Percentiles rank a stretch among this genome's conserved stretches.
These are phyloP conservation scores for Megalops atlanticus DNA, from an alignment of 2,113 vertebrate genomes.

Conservation along the genomic window DNA sequence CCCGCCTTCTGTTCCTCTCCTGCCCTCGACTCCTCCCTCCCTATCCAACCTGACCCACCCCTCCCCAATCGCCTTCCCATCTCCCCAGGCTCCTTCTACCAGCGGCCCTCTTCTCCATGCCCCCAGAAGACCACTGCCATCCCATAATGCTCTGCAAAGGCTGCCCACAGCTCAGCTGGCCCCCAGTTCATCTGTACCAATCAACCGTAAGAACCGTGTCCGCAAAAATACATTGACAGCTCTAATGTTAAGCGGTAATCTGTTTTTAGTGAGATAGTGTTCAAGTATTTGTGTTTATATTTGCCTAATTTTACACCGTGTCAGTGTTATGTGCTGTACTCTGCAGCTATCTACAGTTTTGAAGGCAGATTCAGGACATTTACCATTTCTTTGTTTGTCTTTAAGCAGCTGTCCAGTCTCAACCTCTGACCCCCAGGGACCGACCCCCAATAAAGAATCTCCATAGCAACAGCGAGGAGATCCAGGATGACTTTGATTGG, in stretches of 20 bases:
- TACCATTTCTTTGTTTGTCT: background rate
- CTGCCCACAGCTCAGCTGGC: slow-evolving; percentile 49
- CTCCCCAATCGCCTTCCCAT: slow-evolving; percentile 61
- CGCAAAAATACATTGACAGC: no score
- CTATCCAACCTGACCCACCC: slow-evolving; percentile 67
- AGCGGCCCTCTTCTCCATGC: slow-evolving; percentile 42
- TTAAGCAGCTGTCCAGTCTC: slow-evolving; percentile 60
- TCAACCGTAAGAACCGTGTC: slow-evolving; percentile 54
- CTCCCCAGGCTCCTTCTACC: slow-evolving; percentile 39
- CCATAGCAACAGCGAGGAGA: slow-evolving; percentile 76
- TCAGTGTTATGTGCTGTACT: no score
- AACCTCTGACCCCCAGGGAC: slow-evolving; percentile 49
- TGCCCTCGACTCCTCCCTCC: slow-evolving; percentile 43
- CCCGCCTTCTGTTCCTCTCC: slow-evolving; percentile 42
- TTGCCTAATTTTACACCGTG: background rate
- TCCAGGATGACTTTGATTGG: slow-evolving; percentile 79
- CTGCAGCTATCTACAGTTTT: background rate
- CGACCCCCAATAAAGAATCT: slow-evolving; percentile 65
- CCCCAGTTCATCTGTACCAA: slow-evolving; percentile 38
- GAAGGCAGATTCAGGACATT: background rate
- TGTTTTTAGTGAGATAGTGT: no score
- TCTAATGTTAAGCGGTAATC: no score
- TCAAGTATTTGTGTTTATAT: no score
- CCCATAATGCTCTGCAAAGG: slow-evolving; percentile 56
- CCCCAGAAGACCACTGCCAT: slow-evolving; percentile 52